Conservation (phyloP, 1,140 invertebrate species). For the Pseudomyrmex concolor region DNA sequence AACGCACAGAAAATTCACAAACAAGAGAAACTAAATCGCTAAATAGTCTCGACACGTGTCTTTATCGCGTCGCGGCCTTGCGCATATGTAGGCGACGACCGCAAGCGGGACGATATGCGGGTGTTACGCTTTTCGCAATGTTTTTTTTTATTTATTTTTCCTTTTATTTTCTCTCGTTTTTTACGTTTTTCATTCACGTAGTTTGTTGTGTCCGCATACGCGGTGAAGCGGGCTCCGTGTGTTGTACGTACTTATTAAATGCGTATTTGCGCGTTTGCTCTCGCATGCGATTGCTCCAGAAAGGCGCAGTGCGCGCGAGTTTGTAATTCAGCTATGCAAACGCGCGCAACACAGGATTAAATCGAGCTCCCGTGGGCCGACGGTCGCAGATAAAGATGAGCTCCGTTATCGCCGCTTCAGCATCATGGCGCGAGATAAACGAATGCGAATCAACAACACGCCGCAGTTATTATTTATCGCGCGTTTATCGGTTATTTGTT, state of each 20-base stretch:
- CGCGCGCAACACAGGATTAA: background rate
- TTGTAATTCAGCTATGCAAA: constrained; percentile 13
- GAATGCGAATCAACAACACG: background rate
- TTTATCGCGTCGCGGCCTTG: constrained; percentile 69
- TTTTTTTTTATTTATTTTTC: constrained; percentile 56
- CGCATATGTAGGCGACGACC: constrained; percentile 61
- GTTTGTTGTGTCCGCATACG: constrained; percentile 36
- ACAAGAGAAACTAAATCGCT: background rate
- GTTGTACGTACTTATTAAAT: constrained; percentile 8
- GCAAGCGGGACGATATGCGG: constrained; percentile 59
- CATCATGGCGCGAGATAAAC: constrained; percentile 5
- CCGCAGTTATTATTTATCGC: background rate
- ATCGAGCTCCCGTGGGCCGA: background rate
- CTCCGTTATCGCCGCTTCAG: constrained; percentile 11
- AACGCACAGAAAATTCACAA: background rate
- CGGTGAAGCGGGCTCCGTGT: background rate
- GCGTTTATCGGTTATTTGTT: constrained; percentile 15
- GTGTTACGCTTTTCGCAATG: constrained; percentile 61
- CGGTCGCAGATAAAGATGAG: background rate
- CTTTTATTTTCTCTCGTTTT: constrained; percentile 37
- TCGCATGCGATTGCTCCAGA: constrained; percentile 39
- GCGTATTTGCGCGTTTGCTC: constrained; percentile 8
- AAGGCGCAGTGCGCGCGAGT: background rate
- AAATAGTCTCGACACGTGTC: constrained; percentile 39
- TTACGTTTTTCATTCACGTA: constrained; percentile 61